A percentile compares a stretch with the other conserved stretches of the same genome.
These are phyloP conservation scores for Scophthalmus maximus DNA, from an alignment of 2,113 vertebrate species.

Conservation along the genomic window DNA sequence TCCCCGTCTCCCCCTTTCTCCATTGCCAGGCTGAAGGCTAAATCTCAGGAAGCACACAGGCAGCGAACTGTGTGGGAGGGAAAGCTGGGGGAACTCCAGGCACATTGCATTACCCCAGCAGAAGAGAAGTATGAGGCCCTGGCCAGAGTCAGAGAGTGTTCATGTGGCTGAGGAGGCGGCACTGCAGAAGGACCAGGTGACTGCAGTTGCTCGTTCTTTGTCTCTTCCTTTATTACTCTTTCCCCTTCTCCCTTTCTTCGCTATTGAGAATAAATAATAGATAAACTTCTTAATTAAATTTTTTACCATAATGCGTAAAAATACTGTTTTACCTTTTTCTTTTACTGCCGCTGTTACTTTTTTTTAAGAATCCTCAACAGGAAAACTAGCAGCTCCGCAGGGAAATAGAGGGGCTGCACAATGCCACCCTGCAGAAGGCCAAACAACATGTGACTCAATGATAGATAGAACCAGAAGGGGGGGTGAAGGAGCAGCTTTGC, in stretches of 20 bases:
- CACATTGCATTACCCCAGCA: slow-evolving; percentile 80
- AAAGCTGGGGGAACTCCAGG: slow-evolving; percentile 86
- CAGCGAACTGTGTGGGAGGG: slow-evolving; percentile 86
- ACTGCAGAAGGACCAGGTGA: slow-evolving; percentile 91
- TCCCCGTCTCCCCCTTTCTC: slow-evolving; percentile 4
- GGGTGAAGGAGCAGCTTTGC: not conserved
- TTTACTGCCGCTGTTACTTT: too few relatives aligned
- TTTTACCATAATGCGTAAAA: too few relatives aligned
- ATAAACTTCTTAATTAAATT: too few relatives aligned
- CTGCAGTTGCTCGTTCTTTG: not conserved
- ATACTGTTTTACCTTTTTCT: too few relatives aligned
- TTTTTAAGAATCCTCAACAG: slow-evolving; percentile 90
- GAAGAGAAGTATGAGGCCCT: slow-evolving; percentile 88
- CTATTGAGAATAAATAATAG: too few relatives aligned
- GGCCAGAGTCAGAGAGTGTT: slow-evolving; percentile 85
- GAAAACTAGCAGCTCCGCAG: slow-evolving; percentile 88
- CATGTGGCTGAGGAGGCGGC: slow-evolving; percentile 91
- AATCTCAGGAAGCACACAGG: slow-evolving; percentile 82
- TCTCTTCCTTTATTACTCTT: not conserved
- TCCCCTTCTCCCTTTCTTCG: not conserved
- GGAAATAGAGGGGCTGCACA: slow-evolving; percentile 88
- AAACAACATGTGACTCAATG: slow-evolving; percentile 87
- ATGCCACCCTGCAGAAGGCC: slow-evolving; percentile 82
- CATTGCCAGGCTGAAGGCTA: slow-evolving; percentile 73
- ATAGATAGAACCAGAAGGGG: not conserved